A percentile compares a stretch with the other conserved stretches of the same genome.
phyloP scores from a whole-genome alignment of 2,888 invertebrate genomes.

The Willowsia nigromaculata region DNA sequence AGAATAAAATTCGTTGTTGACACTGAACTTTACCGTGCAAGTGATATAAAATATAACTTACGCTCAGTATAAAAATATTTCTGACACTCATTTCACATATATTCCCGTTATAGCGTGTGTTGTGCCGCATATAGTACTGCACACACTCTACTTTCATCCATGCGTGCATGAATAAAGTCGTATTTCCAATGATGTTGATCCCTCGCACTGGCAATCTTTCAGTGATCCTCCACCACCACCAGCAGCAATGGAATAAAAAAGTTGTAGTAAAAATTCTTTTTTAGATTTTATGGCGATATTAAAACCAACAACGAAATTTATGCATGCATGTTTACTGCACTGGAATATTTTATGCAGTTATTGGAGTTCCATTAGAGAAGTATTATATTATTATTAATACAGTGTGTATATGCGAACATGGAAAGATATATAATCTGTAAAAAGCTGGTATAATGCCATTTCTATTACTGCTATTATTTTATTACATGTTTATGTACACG shows the following conservation, averaged over 20 bases:
- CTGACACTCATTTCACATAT: slow-evolving; percentile 12
- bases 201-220: not conserved
- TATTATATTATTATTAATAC: not conserved
- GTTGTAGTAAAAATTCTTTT: not conserved
- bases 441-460: too few species aligned
- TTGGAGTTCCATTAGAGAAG: not conserved
- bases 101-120: not conserved
- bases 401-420: not conserved
- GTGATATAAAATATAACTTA: not conserved
- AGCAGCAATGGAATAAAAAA: not conserved
- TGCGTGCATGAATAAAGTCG: slow-evolving; percentile 2
- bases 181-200: slow-evolving; percentile 17
- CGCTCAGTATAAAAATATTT: not conserved
- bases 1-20: not conserved
- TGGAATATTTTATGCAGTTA: slow-evolving; percentile 3
- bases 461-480: slow-evolving; percentile 34
- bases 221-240: not conserved
- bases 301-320: not conserved
- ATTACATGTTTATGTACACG: slow-evolving; percentile 11
- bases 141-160: not conserved
- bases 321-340: not conserved
- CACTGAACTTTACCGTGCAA: slow-evolving; percentile 23
- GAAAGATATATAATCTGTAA: too few species aligned
- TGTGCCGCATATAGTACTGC: too few species aligned
- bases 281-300: not conserved